A percentile compares a stretch with the other conserved stretches of the same genome.
Evolutionary conservation across 2,888 invertebrate genomes (phyloP).

Genomic region (Eristalis intricaria): DNA sequence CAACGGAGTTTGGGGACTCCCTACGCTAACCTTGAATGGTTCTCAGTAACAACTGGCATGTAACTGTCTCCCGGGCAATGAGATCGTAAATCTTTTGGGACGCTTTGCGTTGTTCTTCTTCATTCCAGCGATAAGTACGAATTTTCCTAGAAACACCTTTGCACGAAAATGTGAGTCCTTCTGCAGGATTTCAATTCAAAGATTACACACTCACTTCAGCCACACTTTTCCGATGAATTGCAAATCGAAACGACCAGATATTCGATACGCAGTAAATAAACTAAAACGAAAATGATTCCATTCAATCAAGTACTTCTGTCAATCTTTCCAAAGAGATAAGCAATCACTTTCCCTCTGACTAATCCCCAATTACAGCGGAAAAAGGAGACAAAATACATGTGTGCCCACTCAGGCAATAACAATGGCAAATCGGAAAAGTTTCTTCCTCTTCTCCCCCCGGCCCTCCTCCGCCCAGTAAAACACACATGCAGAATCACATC

Average conservation of each 20-base stretch:
- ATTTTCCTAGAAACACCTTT: too few relatives aligned
- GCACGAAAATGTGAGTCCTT: neutral
- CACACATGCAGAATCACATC: neutral
- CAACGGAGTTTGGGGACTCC: too few relatives aligned
- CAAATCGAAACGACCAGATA: neutral
- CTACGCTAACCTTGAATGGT: too few relatives aligned
- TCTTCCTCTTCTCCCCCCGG: neutral
- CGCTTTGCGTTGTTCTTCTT: too few relatives aligned
- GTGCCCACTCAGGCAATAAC: neutral
- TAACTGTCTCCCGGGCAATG: too few relatives aligned
- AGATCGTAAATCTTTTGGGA: too few relatives aligned
- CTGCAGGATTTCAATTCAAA: neutral
- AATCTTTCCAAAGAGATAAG: neutral
- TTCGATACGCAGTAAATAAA: neutral
- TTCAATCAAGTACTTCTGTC: neutral
- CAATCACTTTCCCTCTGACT: neutral
- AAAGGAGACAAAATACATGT: neutral
- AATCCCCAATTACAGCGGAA: conserved; percentile 15
- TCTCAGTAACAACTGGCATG: too few relatives aligned
- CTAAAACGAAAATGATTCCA: neutral
- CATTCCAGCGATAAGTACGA: too few relatives aligned
- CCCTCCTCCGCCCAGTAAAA: neutral
- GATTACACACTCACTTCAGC: neutral
- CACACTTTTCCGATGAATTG: neutral
- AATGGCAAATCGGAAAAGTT: neutral